Evolutionary conservation across 2,797 vertebrate genomes (phyloP).

Genomic region (Falco cherrug): DNA sequence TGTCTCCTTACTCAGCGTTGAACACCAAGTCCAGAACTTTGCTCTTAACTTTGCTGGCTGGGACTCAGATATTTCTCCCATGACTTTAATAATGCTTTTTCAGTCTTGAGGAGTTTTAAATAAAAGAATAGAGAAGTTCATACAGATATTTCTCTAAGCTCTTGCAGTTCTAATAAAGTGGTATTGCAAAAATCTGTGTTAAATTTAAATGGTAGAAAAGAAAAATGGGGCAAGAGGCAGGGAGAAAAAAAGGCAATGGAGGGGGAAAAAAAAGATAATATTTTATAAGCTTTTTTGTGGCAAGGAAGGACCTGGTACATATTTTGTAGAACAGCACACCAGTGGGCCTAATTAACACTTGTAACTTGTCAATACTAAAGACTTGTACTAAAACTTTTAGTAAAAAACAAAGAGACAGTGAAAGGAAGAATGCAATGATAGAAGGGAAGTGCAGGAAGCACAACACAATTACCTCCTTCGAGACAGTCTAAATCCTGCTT

Average conservation of each 20-base stretch:
- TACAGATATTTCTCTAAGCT: neutral
- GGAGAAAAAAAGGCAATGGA: neutral
- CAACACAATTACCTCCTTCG: neutral
- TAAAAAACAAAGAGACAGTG: neutral
- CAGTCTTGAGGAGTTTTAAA: neutral
- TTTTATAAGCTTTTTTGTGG: neutral
- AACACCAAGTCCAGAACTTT: neutral
- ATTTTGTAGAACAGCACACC: neutral
- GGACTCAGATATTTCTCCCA: neutral
- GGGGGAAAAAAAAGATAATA: neutral
- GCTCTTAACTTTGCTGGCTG: neutral
- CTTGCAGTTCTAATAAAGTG: neutral
- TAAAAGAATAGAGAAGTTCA: neutral
- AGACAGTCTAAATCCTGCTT: neutral
- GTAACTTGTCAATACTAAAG: neutral
- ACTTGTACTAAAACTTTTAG: neutral
- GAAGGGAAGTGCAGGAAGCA: neutral
- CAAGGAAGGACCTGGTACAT: neutral
- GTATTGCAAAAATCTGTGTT: neutral
- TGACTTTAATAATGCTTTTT: neutral
- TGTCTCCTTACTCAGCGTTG: neutral
- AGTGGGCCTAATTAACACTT: neutral
- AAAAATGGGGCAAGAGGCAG: neutral
- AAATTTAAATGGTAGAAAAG: conserved; percentile 6
- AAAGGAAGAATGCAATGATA: neutral